phyloP scores from a whole-genome alignment of 1,140 invertebrate genomes.

The Drosophila watanabei region DNA sequence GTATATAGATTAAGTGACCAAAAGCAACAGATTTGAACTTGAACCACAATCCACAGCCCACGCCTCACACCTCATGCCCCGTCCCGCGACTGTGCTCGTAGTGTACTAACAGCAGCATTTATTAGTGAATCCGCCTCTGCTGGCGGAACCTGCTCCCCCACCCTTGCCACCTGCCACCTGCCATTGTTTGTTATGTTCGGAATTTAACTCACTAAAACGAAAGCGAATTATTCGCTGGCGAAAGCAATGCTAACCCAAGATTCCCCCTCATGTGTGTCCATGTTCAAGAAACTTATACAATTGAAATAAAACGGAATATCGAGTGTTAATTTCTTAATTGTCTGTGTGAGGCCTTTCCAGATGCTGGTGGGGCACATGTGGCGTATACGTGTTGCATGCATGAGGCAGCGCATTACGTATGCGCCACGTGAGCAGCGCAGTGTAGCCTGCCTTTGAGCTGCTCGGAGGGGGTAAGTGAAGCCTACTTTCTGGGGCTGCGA shows the following conservation, averaged over 20 bases:
- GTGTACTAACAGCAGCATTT: slow-evolving; percentile 48
- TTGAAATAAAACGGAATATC: slow-evolving; percentile 54
- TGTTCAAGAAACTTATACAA: slow-evolving; percentile 49
- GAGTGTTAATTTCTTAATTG: slow-evolving; percentile 25
- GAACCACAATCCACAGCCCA: neutral
- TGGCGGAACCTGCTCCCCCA: neutral
- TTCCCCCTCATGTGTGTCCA: slow-evolving; percentile 58
- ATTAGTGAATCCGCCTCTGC: slow-evolving; percentile 6
- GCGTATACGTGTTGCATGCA: neutral
- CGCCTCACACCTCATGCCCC: neutral
- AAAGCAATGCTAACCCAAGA: slow-evolving; percentile 14
- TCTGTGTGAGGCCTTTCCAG: neutral
- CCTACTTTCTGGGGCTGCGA: no score
- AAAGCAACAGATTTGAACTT: slow-evolving; percentile 9
- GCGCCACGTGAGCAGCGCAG: neutral
- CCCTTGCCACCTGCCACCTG: neutral
- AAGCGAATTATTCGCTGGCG: slow-evolving; percentile 2
- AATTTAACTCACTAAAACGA: slow-evolving; percentile 40
- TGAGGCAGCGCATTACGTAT: neutral
- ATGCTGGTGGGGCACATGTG: neutral
- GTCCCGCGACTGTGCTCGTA: slow-evolving; percentile 13
- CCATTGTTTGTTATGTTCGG: slow-evolving; percentile 19
- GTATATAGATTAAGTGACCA: slow-evolving; percentile 35
- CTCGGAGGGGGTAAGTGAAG: neutral
- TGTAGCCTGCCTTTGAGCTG: neutral